Conservation (phyloP, 2,113 vertebrate genomes). For the Stegastes partitus region DNA sequence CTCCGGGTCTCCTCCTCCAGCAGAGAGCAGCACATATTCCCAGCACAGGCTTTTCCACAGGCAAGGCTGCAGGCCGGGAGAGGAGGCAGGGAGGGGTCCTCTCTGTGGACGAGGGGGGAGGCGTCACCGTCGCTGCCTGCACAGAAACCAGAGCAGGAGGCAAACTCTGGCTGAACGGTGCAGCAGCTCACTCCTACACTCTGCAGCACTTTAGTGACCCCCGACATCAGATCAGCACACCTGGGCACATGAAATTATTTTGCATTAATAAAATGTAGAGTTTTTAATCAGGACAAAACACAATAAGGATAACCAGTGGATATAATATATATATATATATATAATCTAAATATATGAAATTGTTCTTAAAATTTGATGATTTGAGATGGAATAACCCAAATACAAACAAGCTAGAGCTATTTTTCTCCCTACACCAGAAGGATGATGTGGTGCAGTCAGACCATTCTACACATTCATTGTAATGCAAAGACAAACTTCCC, state of each 20-base stretch:
- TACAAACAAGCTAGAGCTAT: too few species aligned
- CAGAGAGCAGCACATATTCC: slow-evolving; percentile 78
- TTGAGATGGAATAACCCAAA: too few species aligned
- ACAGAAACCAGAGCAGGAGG: not conserved
- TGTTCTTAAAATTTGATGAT: too few species aligned
- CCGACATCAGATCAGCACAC: slow-evolving; percentile 70
- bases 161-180: slow-evolving; percentile 86
- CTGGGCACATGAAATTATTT: slow-evolving; percentile 40
- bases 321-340: too few species aligned
- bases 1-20: slow-evolving; percentile 22
- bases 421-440: too few species aligned
- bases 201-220: slow-evolving; percentile 75
- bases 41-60: slow-evolving; percentile 77
- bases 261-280: not conserved
- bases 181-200: slow-evolving; percentile 78
- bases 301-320: too few species aligned
- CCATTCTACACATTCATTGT: too few species aligned
- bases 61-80: slow-evolving; percentile 70
- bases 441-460: too few species aligned
- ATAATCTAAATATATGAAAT: too few species aligned
- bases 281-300: not conserved
- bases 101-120: slow-evolving; percentile 33
- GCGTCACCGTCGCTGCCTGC: not conserved
- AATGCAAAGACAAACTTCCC: not conserved
- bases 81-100: slow-evolving; percentile 1